Base-by-base conservation (phyloP, 2,797 vertebrate species). In the Valencia hispanica region DNA sequence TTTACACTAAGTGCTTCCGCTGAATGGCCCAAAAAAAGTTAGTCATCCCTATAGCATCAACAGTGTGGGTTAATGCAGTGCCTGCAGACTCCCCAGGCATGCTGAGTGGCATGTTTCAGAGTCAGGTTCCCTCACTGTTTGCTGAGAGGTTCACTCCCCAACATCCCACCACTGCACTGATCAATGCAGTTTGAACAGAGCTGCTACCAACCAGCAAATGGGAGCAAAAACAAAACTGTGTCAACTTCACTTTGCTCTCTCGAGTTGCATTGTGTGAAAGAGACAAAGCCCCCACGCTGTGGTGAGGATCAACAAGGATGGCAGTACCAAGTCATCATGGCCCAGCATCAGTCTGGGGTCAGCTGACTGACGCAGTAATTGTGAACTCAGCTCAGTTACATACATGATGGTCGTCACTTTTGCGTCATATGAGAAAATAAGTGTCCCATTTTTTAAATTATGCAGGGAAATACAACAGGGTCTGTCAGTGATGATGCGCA, bases 181-280 rank as follows among this genome's bases (percentile, higher is more conserved):
- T 91, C 89, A 87, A 88, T 93, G 87, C 84, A 22, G 73, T 84
- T 43, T 94, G 88, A 93, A 93, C 87, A 88, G 91, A 84, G 79
- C 80, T 84, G 81, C 85, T 74, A 81, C 84, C 84, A 78, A 86
- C 89, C 85, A 73, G 78, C 82, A 79, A 88, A 89, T 85, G 87
- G 79, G 82, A 75, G 82, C 85, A 79, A 91, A 90, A 93, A 86
- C 82, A 88, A 88, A 94, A 91, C 81, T 86, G 84, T 72, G 88
- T 88, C 84, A 77, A 77, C 84, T 89, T 89, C 81, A 89, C 77
- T 92, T 83, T 90, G 86, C 85, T 90, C 87, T 91, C 92, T 94
- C 93, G 70, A 90, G 87, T 88, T 59, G 79, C 73, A 91, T 94
- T 95, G 89, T 95, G 79, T 73, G 34, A 61, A n/a, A 45, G 5